A percentile compares a stretch with the other conserved stretches of the same genome.
These are phyloP conservation scores for Aptenodytes forsteri DNA, from an alignment of 2,113 vertebrate species.

Conservation along the genomic window DNA sequence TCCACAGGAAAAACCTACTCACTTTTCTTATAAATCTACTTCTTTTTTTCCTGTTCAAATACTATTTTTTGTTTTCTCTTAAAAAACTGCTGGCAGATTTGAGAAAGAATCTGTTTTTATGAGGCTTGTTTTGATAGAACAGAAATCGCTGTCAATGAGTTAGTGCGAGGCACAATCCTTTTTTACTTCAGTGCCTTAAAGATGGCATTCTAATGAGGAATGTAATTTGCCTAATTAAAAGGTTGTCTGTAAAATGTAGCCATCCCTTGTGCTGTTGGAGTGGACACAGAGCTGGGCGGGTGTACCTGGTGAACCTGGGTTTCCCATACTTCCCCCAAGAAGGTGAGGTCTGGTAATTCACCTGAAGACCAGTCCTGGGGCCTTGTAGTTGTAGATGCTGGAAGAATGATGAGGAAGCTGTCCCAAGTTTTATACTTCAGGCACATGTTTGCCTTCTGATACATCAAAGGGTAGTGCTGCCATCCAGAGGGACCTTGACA, in stretches of 20 bases:
- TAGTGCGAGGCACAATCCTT: not conserved
- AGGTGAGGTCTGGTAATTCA: not conserved
- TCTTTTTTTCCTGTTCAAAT: not conserved
- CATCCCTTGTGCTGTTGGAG: not conserved
- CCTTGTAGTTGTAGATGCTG: not conserved
- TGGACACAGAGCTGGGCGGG: not conserved
- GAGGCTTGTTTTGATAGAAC: not conserved
- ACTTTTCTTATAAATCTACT: not conserved
- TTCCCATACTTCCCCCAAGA: not conserved
- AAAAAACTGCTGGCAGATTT: not conserved
- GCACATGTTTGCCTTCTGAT: not conserved
- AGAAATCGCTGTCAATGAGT: rapidly evolving
- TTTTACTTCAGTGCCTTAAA: not conserved
- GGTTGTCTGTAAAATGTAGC: not conserved
- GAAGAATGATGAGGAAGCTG: not conserved
- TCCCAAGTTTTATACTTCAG: not conserved
- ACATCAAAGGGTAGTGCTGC: not conserved
- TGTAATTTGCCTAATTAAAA: not conserved
- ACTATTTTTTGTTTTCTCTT: not conserved
- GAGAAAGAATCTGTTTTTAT: not conserved
- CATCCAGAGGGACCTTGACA: not conserved
- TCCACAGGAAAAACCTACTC: not conserved
- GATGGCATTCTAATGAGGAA: not conserved
- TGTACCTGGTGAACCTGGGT: not conserved
- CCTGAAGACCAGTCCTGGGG: not conserved